phyloP scores from a whole-genome alignment of 2,888 invertebrate species.

The Drosophila hamatofila region DNA sequence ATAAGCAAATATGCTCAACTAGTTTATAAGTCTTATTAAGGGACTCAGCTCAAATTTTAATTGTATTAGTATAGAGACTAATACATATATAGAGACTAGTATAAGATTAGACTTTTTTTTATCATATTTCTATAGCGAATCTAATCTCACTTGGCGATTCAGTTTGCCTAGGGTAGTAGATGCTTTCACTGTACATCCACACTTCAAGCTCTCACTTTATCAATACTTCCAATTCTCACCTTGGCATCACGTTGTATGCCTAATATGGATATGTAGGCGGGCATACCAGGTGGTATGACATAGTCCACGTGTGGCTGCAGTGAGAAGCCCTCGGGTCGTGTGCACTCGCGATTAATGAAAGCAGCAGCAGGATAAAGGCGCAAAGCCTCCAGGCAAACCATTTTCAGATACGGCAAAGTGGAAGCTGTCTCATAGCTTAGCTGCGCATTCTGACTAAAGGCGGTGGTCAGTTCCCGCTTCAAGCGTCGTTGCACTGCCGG shows the following conservation, averaged over 20 bases:
- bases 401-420: conserved; percentile 84
- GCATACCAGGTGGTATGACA: conserved; percentile 81
- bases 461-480: conserved; percentile 82
- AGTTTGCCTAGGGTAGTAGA: too few relatives aligned
- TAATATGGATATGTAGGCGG: conserved; percentile 81
- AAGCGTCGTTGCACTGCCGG: conserved; percentile 83
- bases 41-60: too few relatives aligned
- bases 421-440: conserved; percentile 83
- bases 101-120: too few relatives aligned
- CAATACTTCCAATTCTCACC: conserved; percentile 60
- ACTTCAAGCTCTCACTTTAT: too few relatives aligned
- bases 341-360: conserved; percentile 83
- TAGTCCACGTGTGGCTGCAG: conserved; percentile 73
- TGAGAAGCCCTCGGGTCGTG: conserved; percentile 61
- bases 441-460: conserved; percentile 38
- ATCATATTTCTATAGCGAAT: too few relatives aligned
- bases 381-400: conserved; percentile 83
- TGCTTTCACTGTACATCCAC: too few relatives aligned
- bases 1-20: too few relatives aligned
- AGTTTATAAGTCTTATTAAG: too few relatives aligned
- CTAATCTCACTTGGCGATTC: too few relatives aligned
- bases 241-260: conserved; percentile 82
- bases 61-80: too few relatives aligned
- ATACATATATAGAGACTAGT: too few relatives aligned
- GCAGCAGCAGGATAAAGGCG: conserved; percentile 83